Evolutionary conservation across 2,113 vertebrate species (phyloP).

Genomic region (Melanotaenia duboulayi): DNA sequence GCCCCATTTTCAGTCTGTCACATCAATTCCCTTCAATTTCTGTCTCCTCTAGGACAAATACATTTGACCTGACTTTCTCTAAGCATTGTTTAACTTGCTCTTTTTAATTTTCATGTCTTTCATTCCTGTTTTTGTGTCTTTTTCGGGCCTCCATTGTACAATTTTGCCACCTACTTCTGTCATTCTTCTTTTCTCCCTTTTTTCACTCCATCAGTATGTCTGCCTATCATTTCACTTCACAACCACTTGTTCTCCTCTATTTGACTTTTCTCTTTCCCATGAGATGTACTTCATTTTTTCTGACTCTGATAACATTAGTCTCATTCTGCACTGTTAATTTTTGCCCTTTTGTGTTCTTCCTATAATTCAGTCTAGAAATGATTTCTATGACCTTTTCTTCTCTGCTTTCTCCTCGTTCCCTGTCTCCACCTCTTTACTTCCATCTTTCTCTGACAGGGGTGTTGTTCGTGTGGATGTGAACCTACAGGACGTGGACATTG

Average conservation of each 20-base stretch:
- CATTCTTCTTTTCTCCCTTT: neutral
- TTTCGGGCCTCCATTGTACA: neutral
- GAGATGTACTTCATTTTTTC: neutral
- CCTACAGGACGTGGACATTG: conserved; percentile 96
- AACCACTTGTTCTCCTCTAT: neutral
- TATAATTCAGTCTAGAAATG: conserved; percentile 3
- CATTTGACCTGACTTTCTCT: conserved; percentile 30
- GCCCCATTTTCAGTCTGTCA: conserved; percentile 10
- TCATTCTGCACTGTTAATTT: neutral
- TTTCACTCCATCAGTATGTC: neutral
- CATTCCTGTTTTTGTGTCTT: conserved; percentile 7
- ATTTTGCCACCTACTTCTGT: neutral
- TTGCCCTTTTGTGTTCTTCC: neutral
- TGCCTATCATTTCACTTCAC: neutral
- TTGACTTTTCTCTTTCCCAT: neutral
- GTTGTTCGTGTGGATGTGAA: conserved; percentile 95
- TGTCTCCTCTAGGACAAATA: neutral
- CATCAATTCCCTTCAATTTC: conserved; percentile 20
- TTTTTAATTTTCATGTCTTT: conserved; percentile 33
- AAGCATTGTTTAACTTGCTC: conserved; percentile 11
- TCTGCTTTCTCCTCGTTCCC: neutral
- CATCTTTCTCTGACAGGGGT: conserved; percentile 81
- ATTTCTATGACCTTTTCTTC: neutral
- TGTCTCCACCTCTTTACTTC: neutral
- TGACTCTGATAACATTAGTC: neutral